Evolutionary conservation across 2,113 vertebrate genomes (phyloP), one percentile per base, ranked within the genome.

Genomic region (Danio rerio): DNA sequence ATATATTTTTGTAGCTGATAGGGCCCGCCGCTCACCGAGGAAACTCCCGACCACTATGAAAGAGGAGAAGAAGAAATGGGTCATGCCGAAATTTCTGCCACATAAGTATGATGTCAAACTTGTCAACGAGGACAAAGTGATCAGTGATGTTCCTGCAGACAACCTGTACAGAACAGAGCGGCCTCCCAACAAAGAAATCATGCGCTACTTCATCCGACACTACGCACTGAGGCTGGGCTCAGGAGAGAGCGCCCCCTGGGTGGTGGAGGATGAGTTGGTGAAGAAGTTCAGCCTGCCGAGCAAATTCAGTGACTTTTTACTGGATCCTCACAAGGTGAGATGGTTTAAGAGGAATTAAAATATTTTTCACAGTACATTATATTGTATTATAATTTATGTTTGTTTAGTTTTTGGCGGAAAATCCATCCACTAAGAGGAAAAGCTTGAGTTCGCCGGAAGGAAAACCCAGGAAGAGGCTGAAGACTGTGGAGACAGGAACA

Each of bases 171-270:
- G 98, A 55, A 95, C 97, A 0, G 98, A 99, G 79, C 95, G 98
- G 0, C 98, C 98, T 65, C 98, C 98, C 47, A 99, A 97, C 90
- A 99, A 99, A 88, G 98, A 99, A 92, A 99, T 99, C 79, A 93
- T 99, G 89, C 95, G 98, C 15, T 99, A 99, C 85, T 99, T 98
- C 88, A 99, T 99, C 90, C 94, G 98, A 20, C 98, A 99, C 81
- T 94, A 96, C 0, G 95, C 98, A 0, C 90, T 98, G 15, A 94
- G 97, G 53, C 90, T 97, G 1, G 98, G 97, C 53, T 95, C 92
- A 0, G 96, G 96, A 50, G 97, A 98, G 90, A 98, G 96, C 0
- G 96, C 97, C 65, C 98, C 98, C 0, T 99, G 98, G 98, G 96
- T 99, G 0, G 98, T 98, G 42, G 98, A 99, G 90, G 98, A 99